These are phyloP conservation scores for Polylopha cassiicola DNA, from an alignment of 2,888 invertebrate species.

Conservation along the genomic window DNA sequence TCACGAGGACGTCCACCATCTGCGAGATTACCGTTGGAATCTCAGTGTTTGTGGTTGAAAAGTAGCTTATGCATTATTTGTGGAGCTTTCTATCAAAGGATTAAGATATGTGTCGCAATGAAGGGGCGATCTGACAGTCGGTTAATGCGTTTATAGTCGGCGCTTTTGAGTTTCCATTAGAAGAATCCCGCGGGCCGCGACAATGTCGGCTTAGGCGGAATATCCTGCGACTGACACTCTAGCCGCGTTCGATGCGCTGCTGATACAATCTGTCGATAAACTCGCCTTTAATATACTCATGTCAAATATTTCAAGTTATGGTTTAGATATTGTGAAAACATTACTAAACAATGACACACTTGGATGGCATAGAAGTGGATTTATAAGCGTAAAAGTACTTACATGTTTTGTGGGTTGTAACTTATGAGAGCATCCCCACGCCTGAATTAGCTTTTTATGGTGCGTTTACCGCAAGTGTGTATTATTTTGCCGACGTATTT, in stretches of 20 bases:
- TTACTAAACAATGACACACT: neutral
- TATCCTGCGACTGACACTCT: constrained; percentile 10
- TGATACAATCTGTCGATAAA: constrained; percentile 19
- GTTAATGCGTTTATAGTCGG: constrained; percentile 63
- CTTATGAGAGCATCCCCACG: no score
- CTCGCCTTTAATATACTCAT: constrained; percentile 8
- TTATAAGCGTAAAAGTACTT: no score
- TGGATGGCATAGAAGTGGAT: no score
- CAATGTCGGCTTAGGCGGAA: constrained; percentile 44
- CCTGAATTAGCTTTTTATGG: constrained; percentile 1
- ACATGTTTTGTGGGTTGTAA: no score
- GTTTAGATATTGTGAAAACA: no score
- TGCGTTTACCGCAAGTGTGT: neutral
- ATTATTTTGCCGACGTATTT: constrained; percentile 1
- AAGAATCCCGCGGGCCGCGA: constrained; percentile 31
- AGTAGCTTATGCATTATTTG: constrained; percentile 30
- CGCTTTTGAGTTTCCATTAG: constrained; percentile 57
- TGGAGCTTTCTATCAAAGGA: constrained; percentile 31
- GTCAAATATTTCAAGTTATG: no score
- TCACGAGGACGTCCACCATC: constrained; percentile 33
- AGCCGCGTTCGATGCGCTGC: constrained; percentile 13
- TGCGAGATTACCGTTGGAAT: constrained; percentile 19
- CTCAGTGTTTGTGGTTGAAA: constrained; percentile 27
- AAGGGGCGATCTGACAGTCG: constrained; percentile 51
- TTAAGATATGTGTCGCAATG: constrained; percentile 40